These are phyloP conservation scores for Odocoileus hemionus DNA, from an alignment of 2,113 vertebrate species.

Conservation along the genomic window DNA sequence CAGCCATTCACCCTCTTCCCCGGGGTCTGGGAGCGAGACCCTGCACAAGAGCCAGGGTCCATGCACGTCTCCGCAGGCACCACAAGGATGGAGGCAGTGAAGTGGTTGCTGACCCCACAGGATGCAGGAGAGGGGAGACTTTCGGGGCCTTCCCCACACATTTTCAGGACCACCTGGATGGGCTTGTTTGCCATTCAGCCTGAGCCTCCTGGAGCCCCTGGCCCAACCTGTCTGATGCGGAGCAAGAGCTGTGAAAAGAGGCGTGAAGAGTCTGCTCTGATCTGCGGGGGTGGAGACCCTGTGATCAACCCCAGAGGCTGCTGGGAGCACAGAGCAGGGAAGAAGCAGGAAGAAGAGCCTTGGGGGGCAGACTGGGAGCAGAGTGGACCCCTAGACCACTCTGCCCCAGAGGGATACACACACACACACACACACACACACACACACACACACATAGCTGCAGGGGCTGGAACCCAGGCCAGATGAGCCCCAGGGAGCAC, in stretches of 20 bases:
- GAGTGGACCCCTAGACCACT: background rate
- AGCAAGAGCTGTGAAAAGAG: background rate
- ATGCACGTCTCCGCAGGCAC: rapidly evolving
- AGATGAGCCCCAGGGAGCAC: background rate
- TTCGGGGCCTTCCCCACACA: too few relatives aligned
- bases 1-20: background rate
- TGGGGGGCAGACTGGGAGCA: background rate
- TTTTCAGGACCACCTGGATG: background rate
- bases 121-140: rapidly evolving
- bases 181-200: background rate
- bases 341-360: background rate
- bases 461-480: background rate
- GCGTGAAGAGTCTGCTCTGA: background rate
- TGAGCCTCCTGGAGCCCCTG: background rate
- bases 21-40: background rate
- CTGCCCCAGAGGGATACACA: rapidly evolving
- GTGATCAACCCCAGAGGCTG: background rate
- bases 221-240: background rate
- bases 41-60: background rate
- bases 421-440: rapidly evolving
- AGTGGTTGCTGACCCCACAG: background rate
- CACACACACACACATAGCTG: too few relatives aligned
- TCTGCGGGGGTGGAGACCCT: conserved; percentile 49
- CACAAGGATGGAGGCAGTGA: rapidly evolving
- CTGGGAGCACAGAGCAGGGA: background rate